phyloP scores from a whole-genome alignment of 2,888 invertebrate genomes.

The Erebia epiphron region DNA sequence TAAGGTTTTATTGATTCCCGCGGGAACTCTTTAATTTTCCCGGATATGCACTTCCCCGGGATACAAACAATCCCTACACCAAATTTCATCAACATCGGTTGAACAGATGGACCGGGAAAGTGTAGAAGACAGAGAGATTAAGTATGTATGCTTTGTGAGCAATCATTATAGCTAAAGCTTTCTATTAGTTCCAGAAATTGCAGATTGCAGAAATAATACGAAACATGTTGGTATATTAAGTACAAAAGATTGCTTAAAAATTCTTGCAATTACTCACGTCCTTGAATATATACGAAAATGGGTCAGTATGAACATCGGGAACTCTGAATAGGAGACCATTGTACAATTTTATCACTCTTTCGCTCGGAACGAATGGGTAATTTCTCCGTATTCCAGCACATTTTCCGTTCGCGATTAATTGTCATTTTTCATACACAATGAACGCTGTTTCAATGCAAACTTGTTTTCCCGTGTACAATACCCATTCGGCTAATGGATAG shows the following conservation, averaged over 20 bases:
- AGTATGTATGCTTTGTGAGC: too few species aligned
- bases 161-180: background rate
- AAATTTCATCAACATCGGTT: too few species aligned
- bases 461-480: conserved; percentile 31
- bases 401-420: conserved; percentile 39
- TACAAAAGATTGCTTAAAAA: conserved; percentile 8
- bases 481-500: conserved; percentile 29
- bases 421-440: conserved; percentile 40
- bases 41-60: too few species aligned
- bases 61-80: too few species aligned
- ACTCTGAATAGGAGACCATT: conserved; percentile 35
- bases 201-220: background rate
- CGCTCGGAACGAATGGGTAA: conserved; percentile 36
- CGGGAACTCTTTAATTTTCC: too few species aligned
- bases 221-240: background rate
- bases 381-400: conserved; percentile 33
- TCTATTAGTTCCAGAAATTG: background rate
- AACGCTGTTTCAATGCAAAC: conserved; percentile 37
- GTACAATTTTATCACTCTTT: conserved; percentile 37
- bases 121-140: too few species aligned
- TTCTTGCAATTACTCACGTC: conserved; percentile 14
- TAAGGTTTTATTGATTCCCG: too few species aligned
- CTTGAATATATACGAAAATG: conserved; percentile 26
- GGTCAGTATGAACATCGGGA: conserved; percentile 33
- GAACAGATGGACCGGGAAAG: too few species aligned